phyloP scores from a whole-genome alignment of 2,113 vertebrate genomes.

The Motacilla tschutschensis region DNA sequence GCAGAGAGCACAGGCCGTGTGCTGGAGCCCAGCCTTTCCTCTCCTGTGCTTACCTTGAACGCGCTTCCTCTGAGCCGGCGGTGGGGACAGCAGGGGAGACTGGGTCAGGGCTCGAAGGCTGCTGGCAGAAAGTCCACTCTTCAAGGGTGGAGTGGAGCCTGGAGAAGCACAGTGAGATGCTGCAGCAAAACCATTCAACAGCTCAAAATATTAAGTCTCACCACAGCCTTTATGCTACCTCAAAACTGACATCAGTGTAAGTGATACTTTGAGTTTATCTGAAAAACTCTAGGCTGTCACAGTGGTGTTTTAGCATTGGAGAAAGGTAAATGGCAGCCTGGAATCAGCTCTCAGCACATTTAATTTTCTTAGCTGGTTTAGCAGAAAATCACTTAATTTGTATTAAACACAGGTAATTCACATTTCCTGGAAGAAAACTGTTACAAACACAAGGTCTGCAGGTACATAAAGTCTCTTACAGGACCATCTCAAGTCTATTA shows the following conservation, averaged over 20 bases:
- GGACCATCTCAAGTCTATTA: neutral
- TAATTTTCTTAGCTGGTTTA: neutral
- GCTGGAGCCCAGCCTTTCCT: neutral
- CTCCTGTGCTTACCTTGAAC: conserved; percentile 53
- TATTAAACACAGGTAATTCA: neutral
- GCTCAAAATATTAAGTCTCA: neutral
- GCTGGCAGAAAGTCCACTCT: conserved; percentile 76
- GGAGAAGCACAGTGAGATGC: neutral
- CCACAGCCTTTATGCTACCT: neutral
- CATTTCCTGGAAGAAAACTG: neutral
- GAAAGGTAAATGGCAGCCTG: neutral
- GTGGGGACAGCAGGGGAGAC: conserved; percentile 85
- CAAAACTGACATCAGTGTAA: neutral
- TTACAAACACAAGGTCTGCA: neutral
- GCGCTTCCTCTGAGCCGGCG: conserved; percentile 21
- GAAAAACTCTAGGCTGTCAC: neutral
- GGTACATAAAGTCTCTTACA: neutral
- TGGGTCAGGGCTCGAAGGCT: conserved; percentile 89
- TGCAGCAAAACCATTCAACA: neutral
- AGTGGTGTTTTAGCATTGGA: neutral
- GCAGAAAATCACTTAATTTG: neutral
- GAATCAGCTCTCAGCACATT: neutral
- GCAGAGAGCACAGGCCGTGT: neutral
- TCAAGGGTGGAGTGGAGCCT: conserved; percentile 75
- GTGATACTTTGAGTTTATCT: neutral